phyloP scores from a whole-genome alignment of 2,113 vertebrate genomes.

The Pelmatolapia mariae region DNA sequence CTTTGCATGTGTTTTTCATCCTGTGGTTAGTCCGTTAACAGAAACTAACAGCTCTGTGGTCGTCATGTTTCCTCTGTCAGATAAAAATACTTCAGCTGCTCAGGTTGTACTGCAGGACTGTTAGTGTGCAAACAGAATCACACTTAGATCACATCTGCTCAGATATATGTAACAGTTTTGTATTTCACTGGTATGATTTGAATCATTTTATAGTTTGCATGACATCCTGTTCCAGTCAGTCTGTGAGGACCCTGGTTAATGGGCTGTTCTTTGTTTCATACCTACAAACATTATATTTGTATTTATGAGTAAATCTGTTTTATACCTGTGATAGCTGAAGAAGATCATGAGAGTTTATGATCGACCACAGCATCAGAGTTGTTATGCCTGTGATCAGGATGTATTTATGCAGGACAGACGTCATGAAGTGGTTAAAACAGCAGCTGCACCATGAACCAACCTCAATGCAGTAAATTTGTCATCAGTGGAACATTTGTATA shows the following conservation, averaged over 20 bases:
- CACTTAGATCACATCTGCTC: no score
- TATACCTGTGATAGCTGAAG: fast-evolving
- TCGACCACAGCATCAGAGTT: fast-evolving
- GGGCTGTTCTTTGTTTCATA: background rate
- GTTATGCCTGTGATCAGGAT: background rate
- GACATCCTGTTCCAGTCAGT: fast-evolving
- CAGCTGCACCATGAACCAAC: background rate
- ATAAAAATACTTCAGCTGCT: no score
- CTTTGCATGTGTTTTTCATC: no score
- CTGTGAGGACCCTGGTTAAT: background rate
- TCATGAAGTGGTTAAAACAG: background rate
- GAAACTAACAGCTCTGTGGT: no score
- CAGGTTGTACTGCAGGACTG: no score
- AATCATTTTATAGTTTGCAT: background rate
- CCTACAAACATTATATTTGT: fast-evolving
- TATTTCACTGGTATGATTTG: fast-evolving
- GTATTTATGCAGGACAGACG: fast-evolving
- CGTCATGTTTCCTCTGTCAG: no score
- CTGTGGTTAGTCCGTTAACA: no score
- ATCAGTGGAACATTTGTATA: background rate
- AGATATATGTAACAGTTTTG: no score
- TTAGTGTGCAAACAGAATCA: no score
- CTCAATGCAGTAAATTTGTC: background rate
- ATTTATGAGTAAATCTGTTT: background rate
- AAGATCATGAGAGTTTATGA: background rate